phyloP scores from a whole-genome alignment of 2,888 invertebrate genomes.

The Diaperis boleti region DNA sequence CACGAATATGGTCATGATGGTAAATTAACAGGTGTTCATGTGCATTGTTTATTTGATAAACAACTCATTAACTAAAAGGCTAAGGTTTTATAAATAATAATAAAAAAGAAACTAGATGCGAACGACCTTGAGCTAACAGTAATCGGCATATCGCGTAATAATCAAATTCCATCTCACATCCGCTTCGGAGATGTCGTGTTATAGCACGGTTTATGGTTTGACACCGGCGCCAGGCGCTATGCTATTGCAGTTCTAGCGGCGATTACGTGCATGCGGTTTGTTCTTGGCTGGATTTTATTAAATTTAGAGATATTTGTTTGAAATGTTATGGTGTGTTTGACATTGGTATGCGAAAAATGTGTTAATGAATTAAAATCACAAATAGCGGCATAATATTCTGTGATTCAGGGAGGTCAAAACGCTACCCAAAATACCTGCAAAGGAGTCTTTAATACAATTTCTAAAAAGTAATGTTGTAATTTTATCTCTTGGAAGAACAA shows the following conservation, averaged over 20 bases:
- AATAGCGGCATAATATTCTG: no score
- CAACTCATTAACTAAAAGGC: conserved; percentile 32
- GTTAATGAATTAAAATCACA: no score
- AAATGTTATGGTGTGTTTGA: no score
- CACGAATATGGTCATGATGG: conserved; percentile 9
- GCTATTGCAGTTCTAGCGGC: not conserved
- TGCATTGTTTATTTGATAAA: conserved; percentile 34
- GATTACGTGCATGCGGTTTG: not conserved
- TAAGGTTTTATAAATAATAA: conserved; percentile 27
- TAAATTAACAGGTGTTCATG: conserved; percentile 32
- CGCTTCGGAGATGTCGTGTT: conserved; percentile 23
- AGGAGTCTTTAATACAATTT: no score
- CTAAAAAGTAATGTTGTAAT: no score
- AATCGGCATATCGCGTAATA: conserved; percentile 28
- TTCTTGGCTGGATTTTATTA: not conserved
- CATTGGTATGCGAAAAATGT: no score
- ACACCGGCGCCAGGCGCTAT: not conserved
- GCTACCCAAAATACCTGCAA: no score
- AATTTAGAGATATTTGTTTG: no score
- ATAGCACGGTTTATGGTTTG: not conserved
- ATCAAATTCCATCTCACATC: conserved; percentile 38
- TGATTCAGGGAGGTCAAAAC: no score
- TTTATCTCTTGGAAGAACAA: no score
- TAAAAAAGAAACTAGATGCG: conserved; percentile 25
- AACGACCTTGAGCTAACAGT: conserved; percentile 37